These are phyloP conservation scores for Ictidomys tridecemlineatus DNA, from an alignment of 2,113 vertebrate genomes.

Conservation along the genomic window DNA sequence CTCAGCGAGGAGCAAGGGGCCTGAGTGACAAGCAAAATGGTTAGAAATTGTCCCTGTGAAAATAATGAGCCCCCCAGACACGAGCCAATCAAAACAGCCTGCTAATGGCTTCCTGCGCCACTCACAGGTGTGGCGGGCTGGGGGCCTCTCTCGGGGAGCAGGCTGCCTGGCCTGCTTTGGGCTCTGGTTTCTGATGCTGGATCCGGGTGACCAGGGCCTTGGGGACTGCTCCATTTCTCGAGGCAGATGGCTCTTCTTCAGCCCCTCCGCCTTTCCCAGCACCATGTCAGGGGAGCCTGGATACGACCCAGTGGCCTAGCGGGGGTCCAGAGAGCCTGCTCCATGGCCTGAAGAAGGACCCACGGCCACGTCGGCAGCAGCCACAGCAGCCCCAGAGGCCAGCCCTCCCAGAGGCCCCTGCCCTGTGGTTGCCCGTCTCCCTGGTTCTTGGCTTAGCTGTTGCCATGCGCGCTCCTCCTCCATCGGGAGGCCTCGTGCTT, in stretches of 20 bases:
- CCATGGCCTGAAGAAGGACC: rapidly evolving
- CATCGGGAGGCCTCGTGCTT: rapidly evolving
- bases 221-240: background rate
- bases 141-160: rapidly evolving
- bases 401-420: rapidly evolving
- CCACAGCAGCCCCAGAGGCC: background rate
- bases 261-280: rapidly evolving
- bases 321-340: rapidly evolving
- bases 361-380: background rate
- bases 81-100: conserved; percentile 70
- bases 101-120: conserved; percentile 15
- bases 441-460: rapidly evolving
- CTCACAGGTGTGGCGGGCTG: conserved; percentile 39
- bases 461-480: too few relatives aligned
- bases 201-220: rapidly evolving
- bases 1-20: conserved; percentile 9
- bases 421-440: too few relatives aligned
- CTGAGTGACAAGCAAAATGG: conserved; percentile 81
- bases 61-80: conserved; percentile 67
- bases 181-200: background rate
- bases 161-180: rapidly evolving
- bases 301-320: rapidly evolving
- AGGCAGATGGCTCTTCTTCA: rapidly evolving
- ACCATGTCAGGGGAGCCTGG: rapidly evolving
- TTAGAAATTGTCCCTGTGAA: conserved; percentile 75